Conservation (phyloP, 2,888 invertebrate genomes). For the Eutolmus rufibarbis region DNA sequence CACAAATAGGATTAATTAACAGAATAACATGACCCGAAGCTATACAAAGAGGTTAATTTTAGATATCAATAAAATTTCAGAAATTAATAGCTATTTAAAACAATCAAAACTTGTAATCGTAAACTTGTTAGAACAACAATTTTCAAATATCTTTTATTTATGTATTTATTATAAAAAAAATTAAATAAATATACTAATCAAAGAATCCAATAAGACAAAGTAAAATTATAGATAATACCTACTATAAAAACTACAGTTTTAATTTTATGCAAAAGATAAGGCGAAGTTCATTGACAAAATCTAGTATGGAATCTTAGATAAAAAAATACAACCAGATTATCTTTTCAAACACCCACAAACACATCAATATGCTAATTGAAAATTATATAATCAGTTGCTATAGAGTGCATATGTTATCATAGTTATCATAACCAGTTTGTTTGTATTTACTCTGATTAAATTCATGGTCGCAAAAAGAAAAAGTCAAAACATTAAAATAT, state of each 20-base stretch:
- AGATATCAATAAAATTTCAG: background rate
- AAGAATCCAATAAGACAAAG: background rate
- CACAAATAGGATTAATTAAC: background rate
- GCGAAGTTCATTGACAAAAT: background rate
- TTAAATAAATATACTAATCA: background rate
- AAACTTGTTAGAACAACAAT: background rate
- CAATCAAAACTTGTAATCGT: background rate
- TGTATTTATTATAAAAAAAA: background rate
- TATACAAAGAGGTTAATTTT: background rate
- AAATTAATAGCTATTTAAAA: background rate
- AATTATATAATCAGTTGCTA: background rate
- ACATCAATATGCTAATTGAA: background rate
- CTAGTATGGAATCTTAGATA: background rate
- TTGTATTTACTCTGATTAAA: background rate
- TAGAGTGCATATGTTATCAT: background rate
- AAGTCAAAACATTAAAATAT: background rate
- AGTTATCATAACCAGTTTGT: background rate
- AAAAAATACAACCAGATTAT: background rate
- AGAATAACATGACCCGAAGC: background rate
- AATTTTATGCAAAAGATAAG: background rate
- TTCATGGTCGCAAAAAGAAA: background rate
- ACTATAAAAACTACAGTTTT: background rate
- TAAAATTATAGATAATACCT: background rate
- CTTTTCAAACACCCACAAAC: background rate
- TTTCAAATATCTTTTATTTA: background rate